A percentile compares a stretch with the other conserved stretches of the same genome.
These are phyloP conservation scores for Coccyzus lansbergi DNA, from an alignment of 2,797 vertebrate species.

Conservation along the genomic window DNA sequence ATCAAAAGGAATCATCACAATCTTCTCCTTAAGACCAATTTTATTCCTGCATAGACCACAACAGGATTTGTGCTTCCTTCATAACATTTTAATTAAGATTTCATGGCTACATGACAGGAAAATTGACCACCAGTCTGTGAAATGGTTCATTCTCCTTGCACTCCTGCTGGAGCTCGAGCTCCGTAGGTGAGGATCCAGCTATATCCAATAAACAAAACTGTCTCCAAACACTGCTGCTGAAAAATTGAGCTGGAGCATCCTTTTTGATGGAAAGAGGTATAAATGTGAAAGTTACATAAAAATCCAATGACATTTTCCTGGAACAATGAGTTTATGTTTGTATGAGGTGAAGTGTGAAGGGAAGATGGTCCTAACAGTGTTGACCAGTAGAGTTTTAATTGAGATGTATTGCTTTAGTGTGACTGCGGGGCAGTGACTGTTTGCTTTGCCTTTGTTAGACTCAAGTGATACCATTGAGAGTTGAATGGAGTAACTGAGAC, in stretches of 20 bases:
- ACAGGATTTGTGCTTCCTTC: not conserved
- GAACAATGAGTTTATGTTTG: not conserved
- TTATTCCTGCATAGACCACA: not conserved
- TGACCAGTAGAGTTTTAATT: not conserved
- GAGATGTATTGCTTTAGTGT: not conserved
- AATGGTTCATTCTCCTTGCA: not conserved
- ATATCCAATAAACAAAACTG: fast-evolving
- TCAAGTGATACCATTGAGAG: not conserved
- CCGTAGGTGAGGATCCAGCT: not conserved
- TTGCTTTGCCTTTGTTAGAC: not conserved
- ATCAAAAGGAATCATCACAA: not conserved
- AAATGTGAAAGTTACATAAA: not conserved
- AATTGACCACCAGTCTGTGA: not conserved
- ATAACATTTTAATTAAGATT: not conserved
- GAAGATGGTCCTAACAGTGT: not conserved
- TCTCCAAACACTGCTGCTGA: not conserved
- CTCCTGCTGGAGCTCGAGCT: not conserved
- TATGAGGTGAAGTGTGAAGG: not conserved
- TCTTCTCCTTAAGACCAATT: not conserved
- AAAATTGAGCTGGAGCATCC: not conserved
- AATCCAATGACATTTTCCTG: not conserved
- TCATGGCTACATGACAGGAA: not conserved
- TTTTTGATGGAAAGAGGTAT: not conserved
- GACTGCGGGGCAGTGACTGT: not conserved
- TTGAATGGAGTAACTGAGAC: fast-evolving